Percentiles rank a stretch among this genome's conserved stretches.
These are phyloP conservation scores for Megaceryle alcyon DNA, from an alignment of 2,797 vertebrate genomes.

Conservation along the genomic window DNA sequence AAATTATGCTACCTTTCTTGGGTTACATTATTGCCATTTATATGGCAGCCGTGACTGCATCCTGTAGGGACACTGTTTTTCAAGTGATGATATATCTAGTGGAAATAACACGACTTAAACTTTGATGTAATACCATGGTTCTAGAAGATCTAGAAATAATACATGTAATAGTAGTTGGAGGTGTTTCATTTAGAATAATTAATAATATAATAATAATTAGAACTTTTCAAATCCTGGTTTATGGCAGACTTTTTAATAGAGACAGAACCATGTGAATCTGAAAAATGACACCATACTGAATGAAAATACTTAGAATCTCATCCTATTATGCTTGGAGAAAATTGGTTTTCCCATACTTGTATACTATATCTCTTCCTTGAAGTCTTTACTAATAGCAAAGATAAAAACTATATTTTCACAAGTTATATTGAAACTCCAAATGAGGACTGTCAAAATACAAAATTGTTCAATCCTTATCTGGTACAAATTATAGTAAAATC, in stretches of 20 bases:
- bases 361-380: background rate
- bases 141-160: background rate
- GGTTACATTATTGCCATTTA: accelerated
- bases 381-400: background rate
- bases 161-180: background rate
- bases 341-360: background rate
- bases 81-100: background rate
- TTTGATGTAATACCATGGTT: background rate
- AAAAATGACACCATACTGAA: background rate
- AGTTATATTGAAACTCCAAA: background rate
- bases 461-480: background rate
- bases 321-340: background rate
- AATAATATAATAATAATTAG: too few species aligned
- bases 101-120: background rate
- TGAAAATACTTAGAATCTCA: background rate
- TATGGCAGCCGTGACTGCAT: background rate
- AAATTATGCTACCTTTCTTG: background rate
- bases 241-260: background rate
- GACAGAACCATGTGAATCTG: background rate
- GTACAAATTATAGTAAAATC: background rate
- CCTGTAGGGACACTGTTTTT: background rate
- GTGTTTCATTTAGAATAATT: background rate
- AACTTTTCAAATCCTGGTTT: background rate
- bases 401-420: background rate
- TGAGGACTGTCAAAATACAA: background rate